A percentile compares a stretch with the other conserved stretches of the same genome.
Conservation (phyloP, 92 coral and sea anemone species). For the Porites lobata region DNA sequence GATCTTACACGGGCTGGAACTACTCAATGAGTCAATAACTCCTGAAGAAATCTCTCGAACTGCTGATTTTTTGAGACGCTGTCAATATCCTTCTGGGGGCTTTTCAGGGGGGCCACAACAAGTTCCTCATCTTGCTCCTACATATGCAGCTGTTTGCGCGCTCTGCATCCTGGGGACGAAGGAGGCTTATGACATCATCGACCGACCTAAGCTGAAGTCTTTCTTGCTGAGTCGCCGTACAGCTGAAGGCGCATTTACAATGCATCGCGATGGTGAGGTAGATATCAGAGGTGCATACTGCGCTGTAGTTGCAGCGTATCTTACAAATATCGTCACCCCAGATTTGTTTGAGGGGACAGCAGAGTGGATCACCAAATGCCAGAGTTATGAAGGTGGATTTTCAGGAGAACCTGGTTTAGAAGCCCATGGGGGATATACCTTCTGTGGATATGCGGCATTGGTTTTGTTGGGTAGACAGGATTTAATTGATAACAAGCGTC, state of each 20-base stretch:
- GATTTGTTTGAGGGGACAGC: conserved; percentile 93
- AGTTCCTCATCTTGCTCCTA: conserved; percentile 96
- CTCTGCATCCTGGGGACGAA: conserved; percentile 92
- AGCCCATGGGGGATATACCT: conserved; percentile 99
- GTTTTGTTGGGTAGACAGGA: conserved; percentile 86
- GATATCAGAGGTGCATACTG: conserved; percentile 98
- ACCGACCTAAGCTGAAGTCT: conserved; percentile 80
- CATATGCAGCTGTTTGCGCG: conserved; percentile 97
- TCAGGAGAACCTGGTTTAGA: conserved; percentile 99
- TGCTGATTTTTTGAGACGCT: conserved; percentile 84
- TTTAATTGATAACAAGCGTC: conserved; percentile 74
- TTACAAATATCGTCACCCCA: conserved; percentile 85
- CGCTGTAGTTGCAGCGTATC: conserved; percentile 90
- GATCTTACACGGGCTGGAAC: conserved; percentile 95
- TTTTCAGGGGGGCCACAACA: conserved; percentile 99
- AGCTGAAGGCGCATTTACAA: conserved; percentile 84
- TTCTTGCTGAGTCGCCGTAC: conserved; percentile 87
- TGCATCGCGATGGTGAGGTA: conserved; percentile 99
- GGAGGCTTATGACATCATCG: conserved; percentile 89
- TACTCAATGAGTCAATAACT: conserved; percentile 80
- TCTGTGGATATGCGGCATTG: conserved; percentile 96
- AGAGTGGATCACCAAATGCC: conserved; percentile 96
- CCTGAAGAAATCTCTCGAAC: conserved; percentile 79
- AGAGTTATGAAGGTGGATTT: conserved; percentile 98
- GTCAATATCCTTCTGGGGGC: conserved; percentile 94